phyloP scores from a whole-genome alignment of 2,797 vertebrate species.

The Gymnodraco acuticeps region DNA sequence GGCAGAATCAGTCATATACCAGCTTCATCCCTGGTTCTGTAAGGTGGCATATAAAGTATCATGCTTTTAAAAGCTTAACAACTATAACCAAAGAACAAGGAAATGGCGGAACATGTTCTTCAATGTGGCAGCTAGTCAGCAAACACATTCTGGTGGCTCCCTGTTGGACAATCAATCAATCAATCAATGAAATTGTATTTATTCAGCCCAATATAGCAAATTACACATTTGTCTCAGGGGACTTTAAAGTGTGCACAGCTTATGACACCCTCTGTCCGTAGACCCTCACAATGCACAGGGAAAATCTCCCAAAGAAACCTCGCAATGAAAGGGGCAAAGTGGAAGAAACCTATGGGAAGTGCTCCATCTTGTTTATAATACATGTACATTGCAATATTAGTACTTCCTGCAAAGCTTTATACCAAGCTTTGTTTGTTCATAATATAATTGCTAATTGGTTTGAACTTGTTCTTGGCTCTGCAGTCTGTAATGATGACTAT shows the following conservation, averaged over 20 bases:
- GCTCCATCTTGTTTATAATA: too few relatives aligned
- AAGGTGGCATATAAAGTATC: neutral
- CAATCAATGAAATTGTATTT: too few relatives aligned
- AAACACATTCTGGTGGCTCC: neutral
- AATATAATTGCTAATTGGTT: too few relatives aligned
- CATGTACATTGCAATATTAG: neutral
- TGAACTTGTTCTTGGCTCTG: too few relatives aligned
- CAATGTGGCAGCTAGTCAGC: neutral
- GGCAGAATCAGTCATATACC: constrained; percentile 26
- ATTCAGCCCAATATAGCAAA: too few relatives aligned
- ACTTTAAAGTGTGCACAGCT: too few relatives aligned
- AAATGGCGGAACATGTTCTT: constrained; percentile 22
- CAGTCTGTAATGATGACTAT: too few relatives aligned
- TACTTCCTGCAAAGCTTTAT: neutral
- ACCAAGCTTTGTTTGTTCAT: neutral
- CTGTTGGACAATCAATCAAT: neutral
- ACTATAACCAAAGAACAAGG: constrained; percentile 12
- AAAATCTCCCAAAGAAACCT: too few relatives aligned
- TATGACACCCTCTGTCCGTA: too few relatives aligned
- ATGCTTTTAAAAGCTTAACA: constrained; percentile 13
- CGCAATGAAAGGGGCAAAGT: too few relatives aligned
- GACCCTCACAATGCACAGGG: too few relatives aligned
- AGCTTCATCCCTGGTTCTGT: constrained; percentile 20
- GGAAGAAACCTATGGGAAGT: neutral
- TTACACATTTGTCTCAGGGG: too few relatives aligned